Percentiles rank a stretch among this genome's conserved stretches.
phyloP scores from a whole-genome alignment of 2,113 vertebrate species.

The Bucco capensis region DNA sequence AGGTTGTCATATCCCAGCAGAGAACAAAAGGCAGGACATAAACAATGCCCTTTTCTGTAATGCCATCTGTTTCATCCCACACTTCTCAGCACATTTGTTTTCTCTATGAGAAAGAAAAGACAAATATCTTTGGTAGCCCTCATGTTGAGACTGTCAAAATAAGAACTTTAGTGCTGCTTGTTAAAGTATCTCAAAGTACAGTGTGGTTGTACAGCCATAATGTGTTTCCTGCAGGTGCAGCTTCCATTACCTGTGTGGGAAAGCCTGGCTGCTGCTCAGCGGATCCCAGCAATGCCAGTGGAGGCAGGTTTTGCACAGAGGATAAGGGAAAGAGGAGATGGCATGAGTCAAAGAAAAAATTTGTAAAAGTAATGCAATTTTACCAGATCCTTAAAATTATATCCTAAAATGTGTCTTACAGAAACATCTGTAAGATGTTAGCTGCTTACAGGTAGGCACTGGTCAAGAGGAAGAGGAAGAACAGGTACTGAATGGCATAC shows the following conservation, averaged over 20 bases:
- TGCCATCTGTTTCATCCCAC: not conserved
- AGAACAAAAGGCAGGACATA: not conserved
- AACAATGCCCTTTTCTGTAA: not conserved
- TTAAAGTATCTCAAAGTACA: not conserved
- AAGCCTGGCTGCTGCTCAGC: not conserved
- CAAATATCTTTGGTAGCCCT: not conserved
- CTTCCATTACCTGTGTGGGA: not conserved
- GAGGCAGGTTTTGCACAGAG: not conserved
- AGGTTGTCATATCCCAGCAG: not conserved
- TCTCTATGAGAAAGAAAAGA: not conserved
- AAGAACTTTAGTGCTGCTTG: not conserved
- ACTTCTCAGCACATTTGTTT: not conserved
- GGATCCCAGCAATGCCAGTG: not conserved
- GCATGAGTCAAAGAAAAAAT: not conserved
- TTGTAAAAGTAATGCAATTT: not conserved
- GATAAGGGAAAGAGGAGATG: not conserved
- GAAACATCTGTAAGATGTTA: not conserved
- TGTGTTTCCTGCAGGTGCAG: not conserved
- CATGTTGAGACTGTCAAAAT: not conserved
- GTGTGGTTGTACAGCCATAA: fast-evolving
- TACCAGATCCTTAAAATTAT: not conserved
- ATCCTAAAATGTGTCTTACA: not conserved
- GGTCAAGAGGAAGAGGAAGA: not conserved
- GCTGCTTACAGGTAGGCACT: not conserved
- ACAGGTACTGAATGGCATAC: not conserved